Percentiles rank a stretch among this genome's conserved stretches.
Conservation (phyloP, 2,888 invertebrate species). For the Protophormia terraenovae region DNA sequence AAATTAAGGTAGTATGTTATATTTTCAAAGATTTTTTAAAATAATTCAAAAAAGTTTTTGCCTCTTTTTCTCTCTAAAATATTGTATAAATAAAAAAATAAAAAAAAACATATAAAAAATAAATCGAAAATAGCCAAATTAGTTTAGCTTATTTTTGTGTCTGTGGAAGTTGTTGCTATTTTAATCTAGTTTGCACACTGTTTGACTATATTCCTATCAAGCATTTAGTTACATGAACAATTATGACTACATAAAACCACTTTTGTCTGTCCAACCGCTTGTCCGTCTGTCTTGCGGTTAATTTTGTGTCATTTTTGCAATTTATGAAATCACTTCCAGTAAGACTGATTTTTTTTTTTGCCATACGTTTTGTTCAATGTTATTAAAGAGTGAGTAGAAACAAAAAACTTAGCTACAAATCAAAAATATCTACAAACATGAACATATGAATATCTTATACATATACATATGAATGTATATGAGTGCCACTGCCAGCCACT, state of each 20-base stretch:
- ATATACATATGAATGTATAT: background rate
- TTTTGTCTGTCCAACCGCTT: background rate
- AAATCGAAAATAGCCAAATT: too few species aligned
- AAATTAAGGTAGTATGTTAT: too few species aligned
- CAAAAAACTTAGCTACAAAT: constrained; percentile 18
- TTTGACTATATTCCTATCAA: background rate
- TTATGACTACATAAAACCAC: constrained; percentile 11
- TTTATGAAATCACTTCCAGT: constrained; percentile 56
- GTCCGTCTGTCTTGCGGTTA: constrained; percentile 15
- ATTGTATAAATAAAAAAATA: too few species aligned
- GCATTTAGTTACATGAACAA: constrained; percentile 15
- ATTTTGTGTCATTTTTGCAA: constrained; percentile 58
- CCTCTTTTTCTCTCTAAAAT: too few species aligned
- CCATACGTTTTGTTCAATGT: constrained; percentile 21
- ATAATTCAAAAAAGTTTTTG: too few species aligned
- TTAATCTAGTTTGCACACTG: constrained; percentile 14
- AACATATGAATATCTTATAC: background rate
- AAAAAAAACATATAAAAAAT: too few species aligned
- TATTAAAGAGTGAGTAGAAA: constrained; percentile 17
- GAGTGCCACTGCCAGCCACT: constrained; percentile 1
- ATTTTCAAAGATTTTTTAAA: too few species aligned
- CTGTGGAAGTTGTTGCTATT: background rate
- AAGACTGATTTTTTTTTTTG: constrained; percentile 1
- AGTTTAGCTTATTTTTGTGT: constrained; percentile 1
- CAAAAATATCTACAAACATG: background rate